These are phyloP conservation scores for Ethmia dodecea DNA, from an alignment of 2,888 invertebrate genomes.

Conservation along the genomic window DNA sequence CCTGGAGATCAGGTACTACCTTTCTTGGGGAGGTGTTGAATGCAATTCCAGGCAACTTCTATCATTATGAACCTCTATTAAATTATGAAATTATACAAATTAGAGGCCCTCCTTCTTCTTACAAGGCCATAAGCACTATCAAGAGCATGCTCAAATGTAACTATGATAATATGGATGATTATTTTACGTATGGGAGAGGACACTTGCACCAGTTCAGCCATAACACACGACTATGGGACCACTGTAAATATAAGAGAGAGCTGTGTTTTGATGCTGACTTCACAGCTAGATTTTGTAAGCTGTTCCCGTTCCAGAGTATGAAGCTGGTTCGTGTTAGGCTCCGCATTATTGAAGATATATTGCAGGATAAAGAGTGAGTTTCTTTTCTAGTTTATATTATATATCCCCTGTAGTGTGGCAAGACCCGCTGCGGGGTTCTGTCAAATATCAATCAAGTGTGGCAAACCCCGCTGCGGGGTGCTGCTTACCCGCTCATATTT, in stretches of 20 bases:
- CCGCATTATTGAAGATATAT: constrained; percentile 82
- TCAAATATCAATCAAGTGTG: too few relatives aligned
- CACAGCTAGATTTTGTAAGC: constrained; percentile 85
- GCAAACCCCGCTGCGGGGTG: too few relatives aligned
- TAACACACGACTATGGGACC: constrained; percentile 89
- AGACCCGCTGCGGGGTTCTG: too few relatives aligned
- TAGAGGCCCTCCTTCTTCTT: constrained; percentile 84
- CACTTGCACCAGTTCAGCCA: constrained; percentile 91
- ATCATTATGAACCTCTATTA: constrained; percentile 93
- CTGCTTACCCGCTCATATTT: too few relatives aligned
- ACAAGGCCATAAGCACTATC: constrained; percentile 81
- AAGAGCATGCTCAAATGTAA: constrained; percentile 87
- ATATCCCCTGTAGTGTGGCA: too few relatives aligned
- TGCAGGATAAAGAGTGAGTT: constrained; percentile 84
- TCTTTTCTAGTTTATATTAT: too few relatives aligned
- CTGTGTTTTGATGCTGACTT: constrained; percentile 78
- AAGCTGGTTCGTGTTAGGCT: constrained; percentile 89
- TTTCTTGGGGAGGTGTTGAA: constrained; percentile 92
- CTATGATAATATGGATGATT: constrained; percentile 84
- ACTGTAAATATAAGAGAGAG: constrained; percentile 80
- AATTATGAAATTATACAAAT: constrained; percentile 90
- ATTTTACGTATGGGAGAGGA: constrained; percentile 85
- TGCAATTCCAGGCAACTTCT: constrained; percentile 90
- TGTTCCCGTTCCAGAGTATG: constrained; percentile 94
- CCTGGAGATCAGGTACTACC: constrained; percentile 94